Conservation (phyloP, 2,113 vertebrate genomes). For the Stigmatopora nigra region DNA sequence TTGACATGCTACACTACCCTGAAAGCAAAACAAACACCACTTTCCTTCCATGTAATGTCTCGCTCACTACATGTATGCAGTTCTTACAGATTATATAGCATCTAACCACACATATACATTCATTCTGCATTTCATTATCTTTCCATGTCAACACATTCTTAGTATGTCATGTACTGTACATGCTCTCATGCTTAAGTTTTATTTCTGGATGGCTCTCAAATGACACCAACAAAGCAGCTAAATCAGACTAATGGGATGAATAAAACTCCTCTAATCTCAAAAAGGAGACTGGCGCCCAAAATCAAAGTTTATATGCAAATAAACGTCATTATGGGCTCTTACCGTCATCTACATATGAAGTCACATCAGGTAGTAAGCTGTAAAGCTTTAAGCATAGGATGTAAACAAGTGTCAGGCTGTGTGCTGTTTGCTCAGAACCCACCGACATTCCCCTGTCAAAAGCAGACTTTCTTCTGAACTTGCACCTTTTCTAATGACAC, state of each 20-base stretch:
- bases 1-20: conserved; percentile 34
- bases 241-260: conserved; percentile 75
- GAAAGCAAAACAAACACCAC: conserved; percentile 37
- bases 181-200: conserved; percentile 26
- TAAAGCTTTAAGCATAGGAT: conserved; percentile 61
- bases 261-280: conserved; percentile 71
- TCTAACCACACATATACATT: conserved; percentile 6
- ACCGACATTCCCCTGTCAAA: conserved; percentile 46
- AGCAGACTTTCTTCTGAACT: conserved; percentile 15
- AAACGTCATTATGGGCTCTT: conserved; percentile 41
- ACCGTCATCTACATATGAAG: conserved; percentile 60
- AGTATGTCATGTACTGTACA: conserved; percentile 2
- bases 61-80: conserved; percentile 40
- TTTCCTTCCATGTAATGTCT: conserved; percentile 25
- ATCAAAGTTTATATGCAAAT: conserved; percentile 77
- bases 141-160: conserved; percentile 26
- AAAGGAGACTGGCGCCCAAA: conserved; percentile 59
- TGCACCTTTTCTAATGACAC: conserved; percentile 37
- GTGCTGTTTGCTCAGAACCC: conserved; percentile 46
- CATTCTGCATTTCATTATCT: conserved; percentile 1
- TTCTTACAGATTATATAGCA: conserved; percentile 47
- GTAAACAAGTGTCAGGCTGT: conserved; percentile 70
- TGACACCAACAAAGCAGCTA: conserved; percentile 65
- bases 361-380: conserved; percentile 56
- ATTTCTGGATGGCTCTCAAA: conserved; percentile 15